Evolutionary conservation across 1,140 invertebrate species (phyloP).

Genomic region (Coenobita brevimanus): DNA sequence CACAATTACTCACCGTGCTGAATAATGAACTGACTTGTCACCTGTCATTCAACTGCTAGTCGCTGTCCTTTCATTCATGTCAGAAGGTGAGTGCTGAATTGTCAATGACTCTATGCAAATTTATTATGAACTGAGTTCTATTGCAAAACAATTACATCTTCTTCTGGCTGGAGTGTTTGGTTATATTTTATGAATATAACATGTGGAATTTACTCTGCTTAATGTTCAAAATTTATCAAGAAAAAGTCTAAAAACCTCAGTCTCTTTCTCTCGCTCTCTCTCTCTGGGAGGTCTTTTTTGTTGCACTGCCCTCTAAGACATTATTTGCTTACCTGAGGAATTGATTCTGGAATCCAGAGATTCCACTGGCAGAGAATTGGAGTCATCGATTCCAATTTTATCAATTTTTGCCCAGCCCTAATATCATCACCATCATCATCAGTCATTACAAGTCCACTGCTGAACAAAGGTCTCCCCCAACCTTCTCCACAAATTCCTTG

Average conservation of each 20-base stretch:
- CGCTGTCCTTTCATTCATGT: not conserved
- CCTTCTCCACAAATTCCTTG: too few species aligned
- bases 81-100: not conserved
- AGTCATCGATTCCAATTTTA: too few species aligned
- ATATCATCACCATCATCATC: too few species aligned
- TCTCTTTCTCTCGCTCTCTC: not conserved
- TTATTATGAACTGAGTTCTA: not conserved
- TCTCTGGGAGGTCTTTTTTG: not conserved
- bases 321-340: not conserved
- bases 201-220: conserved; percentile 3
- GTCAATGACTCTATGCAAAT: not conserved
- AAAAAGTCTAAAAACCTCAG: too few species aligned
- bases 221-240: not conserved
- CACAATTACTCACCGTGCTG: not conserved
- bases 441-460: too few species aligned
- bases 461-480: too few species aligned
- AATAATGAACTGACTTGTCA: conserved; percentile 2
- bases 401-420: too few species aligned
- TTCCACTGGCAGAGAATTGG: too few species aligned
- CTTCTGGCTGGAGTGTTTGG: not conserved
- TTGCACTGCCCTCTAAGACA: not conserved
- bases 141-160: not conserved
- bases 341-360: too few species aligned
- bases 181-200: not conserved
- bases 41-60: not conserved